A percentile compares a stretch with the other conserved stretches of the same genome.
Conservation (phyloP, 2,797 vertebrate species). For the Staurois parvus region DNA sequence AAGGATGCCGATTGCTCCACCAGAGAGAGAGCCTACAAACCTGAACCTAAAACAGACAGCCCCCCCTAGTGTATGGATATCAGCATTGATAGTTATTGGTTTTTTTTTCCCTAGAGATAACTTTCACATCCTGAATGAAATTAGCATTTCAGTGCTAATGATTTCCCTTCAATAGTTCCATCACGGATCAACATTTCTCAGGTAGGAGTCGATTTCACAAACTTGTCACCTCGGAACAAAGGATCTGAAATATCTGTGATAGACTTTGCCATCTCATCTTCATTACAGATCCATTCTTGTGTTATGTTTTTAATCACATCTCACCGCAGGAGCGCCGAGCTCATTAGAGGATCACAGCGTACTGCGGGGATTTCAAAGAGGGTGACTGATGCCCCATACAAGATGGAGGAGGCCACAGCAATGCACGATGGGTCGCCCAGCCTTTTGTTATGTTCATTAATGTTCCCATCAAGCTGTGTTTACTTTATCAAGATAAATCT, state of each 20-base stretch:
- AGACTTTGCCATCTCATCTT: constrained; percentile 28
- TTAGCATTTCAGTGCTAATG: constrained; percentile 28
- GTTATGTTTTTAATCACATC: constrained; percentile 45
- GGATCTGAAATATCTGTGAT: constrained; percentile 11
- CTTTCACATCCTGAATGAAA: not conserved
- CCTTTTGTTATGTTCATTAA: not conserved
- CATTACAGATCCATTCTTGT: constrained; percentile 32
- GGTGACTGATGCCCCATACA: not conserved
- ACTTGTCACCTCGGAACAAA: constrained; percentile 38
- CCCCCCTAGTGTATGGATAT: no score
- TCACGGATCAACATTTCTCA: constrained; percentile 30
- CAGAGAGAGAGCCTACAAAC: no score
- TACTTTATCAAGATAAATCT: not conserved
- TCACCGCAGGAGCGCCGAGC: constrained; percentile 20
- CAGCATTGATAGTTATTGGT: not conserved
- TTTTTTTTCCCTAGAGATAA: not conserved
- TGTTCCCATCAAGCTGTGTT: not conserved
- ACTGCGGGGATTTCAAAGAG: not conserved
- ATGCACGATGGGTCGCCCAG: not conserved
- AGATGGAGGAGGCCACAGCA: not conserved
- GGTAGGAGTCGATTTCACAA: constrained; percentile 17
- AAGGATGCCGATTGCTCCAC: no score
- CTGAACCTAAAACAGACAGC: no score
- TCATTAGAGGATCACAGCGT: constrained; percentile 36
- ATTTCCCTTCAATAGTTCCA: constrained; percentile 10